A percentile compares a stretch with the other conserved stretches of the same genome.
These are phyloP conservation scores for Eristalis intricaria DNA, from an alignment of 2,888 invertebrate species.

Conservation along the genomic window DNA sequence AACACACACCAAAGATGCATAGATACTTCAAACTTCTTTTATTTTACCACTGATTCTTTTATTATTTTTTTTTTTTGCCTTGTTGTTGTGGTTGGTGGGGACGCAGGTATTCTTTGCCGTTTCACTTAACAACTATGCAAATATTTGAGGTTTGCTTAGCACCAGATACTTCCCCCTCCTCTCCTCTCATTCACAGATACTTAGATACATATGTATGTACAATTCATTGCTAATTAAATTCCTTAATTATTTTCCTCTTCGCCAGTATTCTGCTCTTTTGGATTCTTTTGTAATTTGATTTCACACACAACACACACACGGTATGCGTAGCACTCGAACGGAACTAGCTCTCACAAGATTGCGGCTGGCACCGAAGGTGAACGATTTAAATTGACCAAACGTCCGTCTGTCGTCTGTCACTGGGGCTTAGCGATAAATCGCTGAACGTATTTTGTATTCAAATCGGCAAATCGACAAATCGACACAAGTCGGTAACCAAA, in stretches of 20 bases:
- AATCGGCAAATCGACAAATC: not conserved
- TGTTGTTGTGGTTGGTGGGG: not conserved
- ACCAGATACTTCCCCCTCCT: not conserved
- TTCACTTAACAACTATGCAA: slow-evolving; percentile 53
- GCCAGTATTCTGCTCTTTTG: not conserved
- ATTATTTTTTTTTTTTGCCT: slow-evolving; percentile 9
- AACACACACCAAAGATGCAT: slow-evolving; percentile 41
- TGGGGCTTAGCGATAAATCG: not conserved
- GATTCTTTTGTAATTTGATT: not conserved
- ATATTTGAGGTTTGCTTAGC: slow-evolving; percentile 50
- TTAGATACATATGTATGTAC: slow-evolving; percentile 33
- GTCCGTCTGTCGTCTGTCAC: not conserved
- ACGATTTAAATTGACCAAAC: slow-evolving; percentile 17
- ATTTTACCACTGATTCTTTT: not conserved
- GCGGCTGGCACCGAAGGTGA: not conserved
- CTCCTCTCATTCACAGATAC: slow-evolving; percentile 11
- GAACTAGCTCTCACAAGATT: not conserved
- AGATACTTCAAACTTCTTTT: slow-evolving; percentile 20
- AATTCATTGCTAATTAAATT: slow-evolving; percentile 55
- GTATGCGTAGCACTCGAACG: slow-evolving; percentile 13
- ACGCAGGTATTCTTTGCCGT: slow-evolving; percentile 5
- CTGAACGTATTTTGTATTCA: not conserved
- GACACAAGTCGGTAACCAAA: not conserved
- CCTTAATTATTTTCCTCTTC: slow-evolving; percentile 28
- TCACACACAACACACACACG: not conserved